Evolutionary conservation across 1,140 invertebrate genomes (phyloP), one percentile per base, ranked within the genome.

Genomic region (Drosophila obscura): DNA sequence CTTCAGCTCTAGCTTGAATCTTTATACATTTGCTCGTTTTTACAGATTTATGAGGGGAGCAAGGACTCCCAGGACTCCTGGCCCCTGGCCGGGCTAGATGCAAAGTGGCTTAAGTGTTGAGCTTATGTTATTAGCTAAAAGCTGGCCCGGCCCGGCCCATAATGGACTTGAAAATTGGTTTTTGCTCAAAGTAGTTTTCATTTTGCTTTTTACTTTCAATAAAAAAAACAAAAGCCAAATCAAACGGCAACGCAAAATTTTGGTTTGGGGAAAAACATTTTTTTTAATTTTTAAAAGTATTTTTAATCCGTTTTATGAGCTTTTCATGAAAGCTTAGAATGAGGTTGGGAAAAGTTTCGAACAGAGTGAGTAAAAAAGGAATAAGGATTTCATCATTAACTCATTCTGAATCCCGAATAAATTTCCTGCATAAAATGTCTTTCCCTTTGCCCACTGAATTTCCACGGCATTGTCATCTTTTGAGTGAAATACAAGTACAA

Each of bases 101-200:
- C 76, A 80, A 83, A 83, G 72, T 80, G 81, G 62, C 69, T 87
- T 55, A 87, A 87, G 58, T 71, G 81, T 67, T 43, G 43, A 41
- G 58, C 68, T 77, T 64, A 67, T 66, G 53, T 73, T 78, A 82
- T 85, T 82, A 71, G 65, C 60, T 46, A 56, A 53, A 48, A 69
- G 55, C 74, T 62, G 63, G 46, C n/a, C n/a, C n/a, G n/a, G n/a
- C n/a, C n/a, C n/a, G n/a, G n/a, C 45, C 64, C 43, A 45, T 77
- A 81, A 81, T 81, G 73, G 49, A 75, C 74, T 77, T 44, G 64
- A 65, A 73, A 81, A 84, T 85, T 81, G 82, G 28, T 15, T 60
- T 65, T 49, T 6, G 16, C 26, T 24, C 35, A 52, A 68, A 84
- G 35, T 62, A 52, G 48, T 71, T 78, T 60, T 58, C 5, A 55